Evolutionary conservation across 2,888 invertebrate species (phyloP), one percentile per base, ranked within the genome.

Genomic region (Tuberolachnus salignus): DNA sequence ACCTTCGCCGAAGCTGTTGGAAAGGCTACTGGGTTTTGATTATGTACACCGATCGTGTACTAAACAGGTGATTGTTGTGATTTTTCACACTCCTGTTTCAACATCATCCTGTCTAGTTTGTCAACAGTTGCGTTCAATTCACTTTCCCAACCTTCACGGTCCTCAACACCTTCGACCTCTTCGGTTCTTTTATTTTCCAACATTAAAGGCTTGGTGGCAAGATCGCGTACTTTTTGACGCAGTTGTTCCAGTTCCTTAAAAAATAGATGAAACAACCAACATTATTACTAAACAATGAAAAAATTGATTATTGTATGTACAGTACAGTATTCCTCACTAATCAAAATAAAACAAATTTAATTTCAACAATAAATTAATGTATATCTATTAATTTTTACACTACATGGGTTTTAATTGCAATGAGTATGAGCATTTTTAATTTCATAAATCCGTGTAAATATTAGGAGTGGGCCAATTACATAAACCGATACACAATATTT

Each of bases 41-140:
- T 69, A 34, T 3, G 34, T 61, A 42, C 26, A 46, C 74, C 13
- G 21, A 34, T 16, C 4, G 3, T n/a, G n/a, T 42, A 51, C 53
- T 69, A 78, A 42, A 78, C 78, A 26, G 75, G 75, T 6, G 78
- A 80, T 46, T 78, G 64, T 82, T 89, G 88, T n/a, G 78, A 78
- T 81, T 88, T 88, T 66, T 88, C 89, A 80, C 86, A 88, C 82
- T 91, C 91, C 82, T 90, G 89, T 86, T 91, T 88, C 88, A 91
- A 88, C 84, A 92, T 86, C 61, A 91, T 86, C 83, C 91, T 91
- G 84, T 92, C 92, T 8, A 93, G 85, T 83, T 92, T 92, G 83
- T 92, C 90, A n/a, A 92, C 90, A 0, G 92, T 92, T 69, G 90
- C 90, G 84, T 92, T 92, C 10, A 93, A 85, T 84, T 93, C 93